Conservation (phyloP, 2,797 vertebrate species). For the Syngnathus rostellatus region DNA sequence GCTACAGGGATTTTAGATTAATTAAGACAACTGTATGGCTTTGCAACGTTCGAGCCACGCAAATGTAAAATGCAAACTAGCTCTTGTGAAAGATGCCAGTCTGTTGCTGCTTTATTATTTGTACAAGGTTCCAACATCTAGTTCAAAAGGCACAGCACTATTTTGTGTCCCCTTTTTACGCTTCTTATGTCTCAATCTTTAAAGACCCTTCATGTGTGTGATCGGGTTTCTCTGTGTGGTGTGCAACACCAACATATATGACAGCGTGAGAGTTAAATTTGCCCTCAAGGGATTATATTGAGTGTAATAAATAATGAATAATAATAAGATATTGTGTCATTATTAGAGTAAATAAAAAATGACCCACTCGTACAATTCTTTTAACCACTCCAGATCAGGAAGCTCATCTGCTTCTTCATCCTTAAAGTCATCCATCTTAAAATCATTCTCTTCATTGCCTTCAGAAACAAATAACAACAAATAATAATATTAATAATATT, state of each 20-base stretch:
- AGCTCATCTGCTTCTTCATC: conserved; percentile 38
- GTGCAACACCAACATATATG: not conserved
- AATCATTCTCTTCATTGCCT: conserved; percentile 16
- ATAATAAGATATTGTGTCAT: not conserved
- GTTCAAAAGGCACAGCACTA: no score
- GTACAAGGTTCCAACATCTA: no score
- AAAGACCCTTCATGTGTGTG: not conserved
- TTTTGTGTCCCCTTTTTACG: no score
- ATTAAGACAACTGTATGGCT: not conserved
- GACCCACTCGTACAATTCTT: conserved; percentile 46
- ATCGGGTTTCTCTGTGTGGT: not conserved
- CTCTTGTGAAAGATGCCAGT: not conserved
- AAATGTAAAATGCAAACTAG: not conserved
- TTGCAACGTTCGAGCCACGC: not conserved
- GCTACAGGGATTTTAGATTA: not conserved
- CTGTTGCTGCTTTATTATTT: not conserved
- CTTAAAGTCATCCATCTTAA: conserved; percentile 11
- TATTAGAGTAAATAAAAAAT: conserved; percentile 8
- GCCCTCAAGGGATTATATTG: not conserved
- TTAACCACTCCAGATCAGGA: conserved; percentile 46
- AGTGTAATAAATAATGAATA: not conserved
- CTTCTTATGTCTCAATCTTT: not conserved
- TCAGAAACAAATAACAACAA: conserved; percentile 32
- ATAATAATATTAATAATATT: no score
- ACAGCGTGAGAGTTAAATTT: not conserved